Percentiles rank a stretch among this genome's conserved stretches.
phyloP scores from a whole-genome alignment of 30 jellyfish, hydroid and myxozoan genomes.

The Aurelia aurita complex sp. Pacific region DNA sequence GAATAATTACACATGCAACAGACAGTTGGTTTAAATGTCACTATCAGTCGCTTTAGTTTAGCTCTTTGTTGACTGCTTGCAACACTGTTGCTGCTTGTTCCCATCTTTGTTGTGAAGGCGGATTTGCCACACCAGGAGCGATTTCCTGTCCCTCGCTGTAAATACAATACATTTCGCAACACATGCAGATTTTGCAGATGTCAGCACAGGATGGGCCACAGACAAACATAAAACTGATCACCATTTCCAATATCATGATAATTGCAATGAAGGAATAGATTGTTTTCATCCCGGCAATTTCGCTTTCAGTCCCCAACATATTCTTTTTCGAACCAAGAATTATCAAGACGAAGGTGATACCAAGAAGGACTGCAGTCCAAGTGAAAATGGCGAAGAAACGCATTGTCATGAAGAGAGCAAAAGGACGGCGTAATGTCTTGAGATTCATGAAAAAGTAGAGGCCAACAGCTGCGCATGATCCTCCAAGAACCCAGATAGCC shows the following conservation, averaged over 20 bases:
- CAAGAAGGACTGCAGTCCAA: constrained; percentile 11
- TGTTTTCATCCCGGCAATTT: not conserved
- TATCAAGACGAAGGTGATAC: constrained; percentile 8
- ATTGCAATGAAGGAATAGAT: constrained; percentile 1
- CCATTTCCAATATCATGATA: constrained; percentile 1
- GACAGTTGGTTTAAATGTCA: too few species aligned
- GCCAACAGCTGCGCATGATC: not conserved
- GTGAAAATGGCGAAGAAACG: constrained; percentile 37
- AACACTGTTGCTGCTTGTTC: constrained; percentile 15
- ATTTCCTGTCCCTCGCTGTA: constrained; percentile 30
- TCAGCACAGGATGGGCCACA: constrained; percentile 25
- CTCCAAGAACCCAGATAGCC: constrained; percentile 14
- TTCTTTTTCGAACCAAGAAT: constrained; percentile 1
- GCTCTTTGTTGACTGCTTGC: not conserved
- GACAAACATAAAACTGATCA: constrained; percentile 12
- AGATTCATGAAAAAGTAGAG: constrained; percentile 10
- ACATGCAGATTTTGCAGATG: constrained; percentile 12
- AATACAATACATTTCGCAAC: constrained; percentile 33
- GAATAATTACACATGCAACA: too few species aligned
- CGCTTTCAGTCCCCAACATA: not conserved
- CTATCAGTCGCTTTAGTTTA: too few species aligned
- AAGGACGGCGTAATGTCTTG: constrained; percentile 25
- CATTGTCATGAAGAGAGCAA: constrained; percentile 27
- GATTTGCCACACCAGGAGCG: constrained; percentile 53
- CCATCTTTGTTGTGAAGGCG: constrained; percentile 57